phyloP scores from a whole-genome alignment of 2,888 invertebrate species.

The Orgyia antiqua region DNA sequence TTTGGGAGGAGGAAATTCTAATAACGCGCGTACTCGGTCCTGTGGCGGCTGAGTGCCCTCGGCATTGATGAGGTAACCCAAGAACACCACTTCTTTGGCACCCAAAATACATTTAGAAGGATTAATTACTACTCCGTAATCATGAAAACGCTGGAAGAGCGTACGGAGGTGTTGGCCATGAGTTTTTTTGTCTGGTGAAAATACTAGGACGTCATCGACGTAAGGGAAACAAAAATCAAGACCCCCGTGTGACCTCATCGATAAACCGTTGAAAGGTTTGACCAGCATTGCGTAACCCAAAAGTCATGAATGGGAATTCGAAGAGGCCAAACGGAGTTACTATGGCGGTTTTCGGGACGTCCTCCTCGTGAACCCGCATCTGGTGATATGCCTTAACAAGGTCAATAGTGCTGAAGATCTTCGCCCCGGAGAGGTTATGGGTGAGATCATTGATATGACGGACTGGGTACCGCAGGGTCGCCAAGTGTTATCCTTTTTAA shows the following conservation, averaged over 20 bases:
- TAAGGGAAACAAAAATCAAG: neutral
- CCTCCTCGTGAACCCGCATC: neutral
- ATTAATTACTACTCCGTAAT: neutral
- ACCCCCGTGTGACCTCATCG: neutral
- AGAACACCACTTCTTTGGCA: neutral
- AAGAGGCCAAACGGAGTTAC: neutral
- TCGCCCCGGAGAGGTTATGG: neutral
- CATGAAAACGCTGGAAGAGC: neutral
- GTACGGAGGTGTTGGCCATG: neutral
- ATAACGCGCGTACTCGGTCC: neutral
- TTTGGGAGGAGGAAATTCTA: neutral
- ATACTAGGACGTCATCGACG: neutral
- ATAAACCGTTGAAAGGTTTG: conserved; percentile 1
- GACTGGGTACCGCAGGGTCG: neutral
- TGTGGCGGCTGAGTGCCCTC: neutral
- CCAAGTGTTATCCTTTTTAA: neutral
- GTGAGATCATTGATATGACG: neutral
- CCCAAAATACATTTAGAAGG: neutral
- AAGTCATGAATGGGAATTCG: neutral
- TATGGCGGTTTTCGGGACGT: neutral
- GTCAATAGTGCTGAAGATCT: neutral
- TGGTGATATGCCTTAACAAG: neutral
- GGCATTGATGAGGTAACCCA: neutral
- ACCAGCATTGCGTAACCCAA: neutral
- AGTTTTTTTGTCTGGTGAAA: neutral